These are phyloP conservation scores for Brachyptera putata DNA, from an alignment of 2,888 invertebrate species.

Conservation along the genomic window DNA sequence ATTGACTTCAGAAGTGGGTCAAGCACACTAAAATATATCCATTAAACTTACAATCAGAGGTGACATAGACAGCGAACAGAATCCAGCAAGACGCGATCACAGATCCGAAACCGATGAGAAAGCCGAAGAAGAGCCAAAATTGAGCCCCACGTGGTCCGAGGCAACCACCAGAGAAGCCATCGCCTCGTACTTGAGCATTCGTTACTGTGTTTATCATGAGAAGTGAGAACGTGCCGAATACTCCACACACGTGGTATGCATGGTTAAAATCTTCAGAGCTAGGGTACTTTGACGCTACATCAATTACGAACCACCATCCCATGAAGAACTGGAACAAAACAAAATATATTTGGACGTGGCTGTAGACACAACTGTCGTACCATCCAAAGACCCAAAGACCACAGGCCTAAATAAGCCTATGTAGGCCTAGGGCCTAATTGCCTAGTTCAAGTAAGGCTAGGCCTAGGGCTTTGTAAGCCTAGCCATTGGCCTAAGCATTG, in stretches of 20 bases:
- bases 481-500: too few species aligned
- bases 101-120: constrained; percentile 93
- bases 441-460: too few species aligned
- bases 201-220: constrained; percentile 97
- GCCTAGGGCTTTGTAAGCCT: too few species aligned
- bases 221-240: constrained; percentile 89
- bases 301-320: constrained; percentile 98
- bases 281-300: constrained; percentile 78
- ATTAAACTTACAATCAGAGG: constrained; percentile 46
- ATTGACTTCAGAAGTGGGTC: too few species aligned
- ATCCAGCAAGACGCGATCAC: constrained; percentile 96
- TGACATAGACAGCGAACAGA: constrained; percentile 81
- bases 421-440: too few species aligned
- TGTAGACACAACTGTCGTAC: neutral
- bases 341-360: neutral
- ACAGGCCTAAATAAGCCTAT: neutral
- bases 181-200: constrained; percentile 86
- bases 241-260: constrained; percentile 86
- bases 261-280: constrained; percentile 50
- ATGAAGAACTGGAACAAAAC: constrained; percentile 70
- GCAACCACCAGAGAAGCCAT: constrained; percentile 78
- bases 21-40: too few species aligned
- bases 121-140: constrained; percentile 93
- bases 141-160: constrained; percentile 84
- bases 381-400: neutral